phyloP scores from a whole-genome alignment of 2,113 vertebrate genomes.

The Hemiscyllium ocellatum region DNA sequence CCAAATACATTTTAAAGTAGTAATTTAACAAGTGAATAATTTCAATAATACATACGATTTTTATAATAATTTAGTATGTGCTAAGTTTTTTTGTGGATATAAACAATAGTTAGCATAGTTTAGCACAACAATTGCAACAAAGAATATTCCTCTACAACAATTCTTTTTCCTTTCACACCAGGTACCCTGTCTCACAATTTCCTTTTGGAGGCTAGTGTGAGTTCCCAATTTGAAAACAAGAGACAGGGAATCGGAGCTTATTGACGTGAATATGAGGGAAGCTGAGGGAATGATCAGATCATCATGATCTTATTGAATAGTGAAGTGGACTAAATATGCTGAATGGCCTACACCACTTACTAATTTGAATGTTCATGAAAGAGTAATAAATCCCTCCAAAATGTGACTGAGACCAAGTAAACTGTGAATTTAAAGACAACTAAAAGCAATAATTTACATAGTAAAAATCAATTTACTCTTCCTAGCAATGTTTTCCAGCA shows the following conservation, averaged over 20 bases:
- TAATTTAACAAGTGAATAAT: background rate
- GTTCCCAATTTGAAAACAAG: background rate
- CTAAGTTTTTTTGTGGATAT: background rate
- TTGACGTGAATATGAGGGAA: too few relatives aligned
- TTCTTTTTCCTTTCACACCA: background rate
- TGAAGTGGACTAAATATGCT: too few relatives aligned
- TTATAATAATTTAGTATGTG: background rate
- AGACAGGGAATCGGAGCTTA: too few relatives aligned
- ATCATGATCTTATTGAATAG: too few relatives aligned
- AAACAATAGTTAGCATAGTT: background rate
- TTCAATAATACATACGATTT: background rate
- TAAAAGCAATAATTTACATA: background rate
- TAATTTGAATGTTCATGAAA: background rate
- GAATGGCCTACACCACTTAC: too few relatives aligned
- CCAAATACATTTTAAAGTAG: background rate
- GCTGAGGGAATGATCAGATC: too few relatives aligned
- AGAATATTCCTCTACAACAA: background rate
- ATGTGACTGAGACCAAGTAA: background rate
- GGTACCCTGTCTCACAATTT: background rate
- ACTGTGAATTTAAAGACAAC: background rate
- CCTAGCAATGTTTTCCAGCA: background rate
- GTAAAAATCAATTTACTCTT: background rate
- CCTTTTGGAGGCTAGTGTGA: background rate
- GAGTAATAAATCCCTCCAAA: background rate
- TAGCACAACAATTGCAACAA: background rate